Conservation (phyloP, 2,888 invertebrate species). For the Amblyteles armatorius region DNA sequence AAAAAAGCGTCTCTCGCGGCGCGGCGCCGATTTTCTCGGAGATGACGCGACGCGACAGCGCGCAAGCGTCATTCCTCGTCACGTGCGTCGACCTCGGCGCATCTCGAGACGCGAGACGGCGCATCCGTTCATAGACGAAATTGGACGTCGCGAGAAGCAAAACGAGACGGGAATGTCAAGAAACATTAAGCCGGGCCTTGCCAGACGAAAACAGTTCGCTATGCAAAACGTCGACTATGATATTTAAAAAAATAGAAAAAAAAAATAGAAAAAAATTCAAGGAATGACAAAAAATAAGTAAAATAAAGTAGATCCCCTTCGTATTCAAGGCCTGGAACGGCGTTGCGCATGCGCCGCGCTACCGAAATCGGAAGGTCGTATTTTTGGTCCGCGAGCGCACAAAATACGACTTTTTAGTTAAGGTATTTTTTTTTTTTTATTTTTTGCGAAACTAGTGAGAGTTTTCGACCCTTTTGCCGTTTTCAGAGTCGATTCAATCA, state of each 20-base stretch:
- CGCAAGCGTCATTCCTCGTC: constrained; percentile 50
- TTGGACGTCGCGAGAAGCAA: constrained; percentile 60
- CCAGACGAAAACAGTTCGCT: constrained; percentile 48
- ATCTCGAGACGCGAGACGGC: constrained; percentile 47
- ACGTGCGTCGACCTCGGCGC: constrained; percentile 61
- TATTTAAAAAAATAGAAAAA: neutral
- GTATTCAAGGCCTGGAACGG: neutral
- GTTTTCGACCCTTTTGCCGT: too few relatives aligned
- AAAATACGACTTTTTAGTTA: too few relatives aligned
- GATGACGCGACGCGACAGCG: constrained; percentile 36
- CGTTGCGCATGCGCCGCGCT: too few relatives aligned
- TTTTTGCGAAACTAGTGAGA: too few relatives aligned
- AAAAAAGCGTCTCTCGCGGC: constrained; percentile 18
- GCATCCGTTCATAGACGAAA: constrained; percentile 68
- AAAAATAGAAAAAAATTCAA: neutral
- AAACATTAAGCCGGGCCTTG: constrained; percentile 41
- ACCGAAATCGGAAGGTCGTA: too few relatives aligned
- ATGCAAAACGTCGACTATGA: constrained; percentile 37
- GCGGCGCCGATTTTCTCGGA: constrained; percentile 35
- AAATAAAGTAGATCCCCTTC: too few relatives aligned
- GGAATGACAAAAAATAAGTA: constrained; percentile 6
- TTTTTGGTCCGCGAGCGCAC: too few relatives aligned
- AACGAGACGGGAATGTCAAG: constrained; percentile 45
- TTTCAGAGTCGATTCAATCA: too few relatives aligned
- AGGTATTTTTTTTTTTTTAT: too few relatives aligned